Conservation (phyloP, 2,797 vertebrate species). For the Megaceryle alcyon region DNA sequence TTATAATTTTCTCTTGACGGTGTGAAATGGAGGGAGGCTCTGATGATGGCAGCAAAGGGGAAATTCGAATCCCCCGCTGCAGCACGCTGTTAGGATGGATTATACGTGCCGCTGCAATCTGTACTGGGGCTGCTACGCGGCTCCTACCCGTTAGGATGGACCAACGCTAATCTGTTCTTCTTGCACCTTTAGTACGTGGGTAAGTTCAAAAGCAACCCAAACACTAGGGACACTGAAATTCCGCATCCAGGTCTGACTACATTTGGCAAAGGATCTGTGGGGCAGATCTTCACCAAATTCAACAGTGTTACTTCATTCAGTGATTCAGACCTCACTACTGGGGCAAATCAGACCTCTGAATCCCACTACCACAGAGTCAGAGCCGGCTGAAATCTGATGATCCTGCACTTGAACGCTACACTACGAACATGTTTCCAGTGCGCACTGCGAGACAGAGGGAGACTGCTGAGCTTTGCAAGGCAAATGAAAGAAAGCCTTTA, state of each 20-base stretch:
- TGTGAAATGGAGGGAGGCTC: neutral
- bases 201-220: constrained; percentile 31
- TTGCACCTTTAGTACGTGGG: constrained; percentile 17
- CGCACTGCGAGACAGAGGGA: neutral
- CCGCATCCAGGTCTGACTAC: neutral
- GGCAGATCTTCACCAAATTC: neutral
- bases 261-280: constrained; percentile 22
- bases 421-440: neutral
- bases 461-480: constrained; percentile 18
- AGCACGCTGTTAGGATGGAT: neutral
- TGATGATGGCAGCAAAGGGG: neutral
- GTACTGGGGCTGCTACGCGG: neutral
- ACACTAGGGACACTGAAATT: constrained; percentile 32
- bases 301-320: neutral
- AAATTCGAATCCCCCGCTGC: neutral
- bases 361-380: neutral
- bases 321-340: neutral
- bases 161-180: neutral
- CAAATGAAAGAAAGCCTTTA: constrained; percentile 29
- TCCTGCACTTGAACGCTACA: neutral
- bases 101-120: neutral
- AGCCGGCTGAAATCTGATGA: neutral
- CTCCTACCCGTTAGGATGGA: neutral
- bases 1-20: neutral
- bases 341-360: neutral